A percentile compares a stretch with the other conserved stretches of the same genome.
These are phyloP conservation scores for Deroplatys truncata DNA, from an alignment of 2,888 invertebrate species.

Conservation along the genomic window DNA sequence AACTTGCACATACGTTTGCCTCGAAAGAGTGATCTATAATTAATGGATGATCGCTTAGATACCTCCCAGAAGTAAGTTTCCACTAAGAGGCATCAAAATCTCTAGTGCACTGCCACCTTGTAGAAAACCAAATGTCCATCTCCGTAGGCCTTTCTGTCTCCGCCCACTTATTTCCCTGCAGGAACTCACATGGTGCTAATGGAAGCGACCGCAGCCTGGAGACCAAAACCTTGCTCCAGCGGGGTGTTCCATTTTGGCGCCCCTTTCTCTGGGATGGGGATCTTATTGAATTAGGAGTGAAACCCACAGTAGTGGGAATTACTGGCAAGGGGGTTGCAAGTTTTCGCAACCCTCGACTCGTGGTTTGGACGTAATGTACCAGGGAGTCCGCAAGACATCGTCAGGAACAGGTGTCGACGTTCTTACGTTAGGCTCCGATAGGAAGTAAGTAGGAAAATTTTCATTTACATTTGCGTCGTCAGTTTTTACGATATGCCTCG, in stretches of 20 bases:
- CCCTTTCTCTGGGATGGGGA: neutral
- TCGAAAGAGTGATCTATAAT: too few relatives aligned
- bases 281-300: neutral
- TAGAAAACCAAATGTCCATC: neutral
- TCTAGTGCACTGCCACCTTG: too few relatives aligned
- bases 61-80: too few relatives aligned
- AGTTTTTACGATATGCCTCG: too few relatives aligned
- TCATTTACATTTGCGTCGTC: too few relatives aligned
- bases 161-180: neutral
- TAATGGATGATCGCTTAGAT: too few relatives aligned
- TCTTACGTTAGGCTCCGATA: neutral
- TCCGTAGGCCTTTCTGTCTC: neutral
- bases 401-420: neutral
- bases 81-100: too few relatives aligned
- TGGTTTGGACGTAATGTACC: neutral
- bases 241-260: neutral
- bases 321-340: neutral
- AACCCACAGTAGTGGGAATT: neutral
- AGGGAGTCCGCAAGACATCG: neutral
- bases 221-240: neutral
- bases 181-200: neutral
- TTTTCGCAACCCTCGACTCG: neutral
- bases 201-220: neutral
- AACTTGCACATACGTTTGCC: too few relatives aligned
- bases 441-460: neutral